Conservation (phyloP, 2,797 vertebrate species). For the Kryptolebias ocellatus region DNA sequence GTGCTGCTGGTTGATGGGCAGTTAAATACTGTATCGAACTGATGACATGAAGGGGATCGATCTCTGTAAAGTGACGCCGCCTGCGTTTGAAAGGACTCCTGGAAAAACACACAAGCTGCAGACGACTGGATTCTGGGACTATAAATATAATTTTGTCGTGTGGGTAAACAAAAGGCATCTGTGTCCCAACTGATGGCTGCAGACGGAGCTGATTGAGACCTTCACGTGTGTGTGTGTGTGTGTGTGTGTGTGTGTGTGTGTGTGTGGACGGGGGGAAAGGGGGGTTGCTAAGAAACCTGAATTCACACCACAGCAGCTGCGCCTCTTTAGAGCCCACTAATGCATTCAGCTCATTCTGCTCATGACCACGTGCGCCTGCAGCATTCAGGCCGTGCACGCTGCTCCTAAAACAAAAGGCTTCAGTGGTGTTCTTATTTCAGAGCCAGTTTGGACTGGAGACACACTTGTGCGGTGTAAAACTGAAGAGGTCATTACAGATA, state of each 20-base stretch:
- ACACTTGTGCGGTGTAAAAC: conserved; percentile 29
- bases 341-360: conserved; percentile 79
- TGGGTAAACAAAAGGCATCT: conserved; percentile 68
- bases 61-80: not conserved
- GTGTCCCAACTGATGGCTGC: conserved; percentile 41
- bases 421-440: conserved; percentile 10
- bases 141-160: conserved; percentile 57
- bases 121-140: conserved; percentile 17
- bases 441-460: conserved; percentile 38
- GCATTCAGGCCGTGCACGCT: conserved; percentile 54
- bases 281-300: conserved; percentile 83
- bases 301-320: conserved; percentile 81
- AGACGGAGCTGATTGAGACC: conserved; percentile 58
- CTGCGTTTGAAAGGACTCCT: conserved; percentile 10
- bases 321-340: conserved; percentile 74
- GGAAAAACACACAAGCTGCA: conserved; percentile 7
- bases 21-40: not conserved
- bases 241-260: not conserved
- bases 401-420: conserved; percentile 72
- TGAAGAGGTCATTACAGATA: conserved; percentile 46
- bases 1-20: not conserved
- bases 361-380: conserved; percentile 60
- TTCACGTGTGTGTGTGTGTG: conserved; percentile 42
- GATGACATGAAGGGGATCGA: too few species aligned
- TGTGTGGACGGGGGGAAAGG: conserved; percentile 58